These are phyloP conservation scores for Vimba vimba DNA, from an alignment of 2,113 vertebrate species.

Conservation along the genomic window DNA sequence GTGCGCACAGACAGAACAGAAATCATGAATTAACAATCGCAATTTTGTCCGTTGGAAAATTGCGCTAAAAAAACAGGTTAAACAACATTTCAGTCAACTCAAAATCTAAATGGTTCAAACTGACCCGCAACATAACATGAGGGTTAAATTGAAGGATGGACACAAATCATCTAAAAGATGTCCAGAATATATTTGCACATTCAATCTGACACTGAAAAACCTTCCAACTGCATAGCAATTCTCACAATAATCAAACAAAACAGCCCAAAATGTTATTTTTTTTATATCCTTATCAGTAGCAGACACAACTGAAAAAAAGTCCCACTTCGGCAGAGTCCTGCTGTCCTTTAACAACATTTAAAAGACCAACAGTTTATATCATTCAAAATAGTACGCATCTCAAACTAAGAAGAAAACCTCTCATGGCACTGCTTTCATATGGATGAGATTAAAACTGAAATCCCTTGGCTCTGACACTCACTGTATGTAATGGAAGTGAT, in stretches of 20 bases:
- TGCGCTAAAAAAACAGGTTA: too few relatives aligned
- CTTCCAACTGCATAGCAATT: background rate
- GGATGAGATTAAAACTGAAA: slow-evolving; percentile 33
- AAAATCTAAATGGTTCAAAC: too few relatives aligned
- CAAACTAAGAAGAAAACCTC: slow-evolving; percentile 43
- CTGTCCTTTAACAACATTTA: background rate
- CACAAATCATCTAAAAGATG: too few relatives aligned
- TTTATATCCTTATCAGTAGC: background rate
- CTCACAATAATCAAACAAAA: background rate
- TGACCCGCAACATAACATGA: too few relatives aligned
- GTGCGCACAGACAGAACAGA: too few relatives aligned
- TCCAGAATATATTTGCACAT: background rate
- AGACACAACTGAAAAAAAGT: background rate
- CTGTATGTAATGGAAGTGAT: slow-evolving; percentile 29
- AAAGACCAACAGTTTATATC: slow-evolving; percentile 14
- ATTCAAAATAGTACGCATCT: background rate
- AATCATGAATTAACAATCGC: too few relatives aligned
- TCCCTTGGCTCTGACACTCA: slow-evolving; percentile 18
- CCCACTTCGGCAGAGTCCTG: too few relatives aligned
- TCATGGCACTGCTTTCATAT: slow-evolving; percentile 28
- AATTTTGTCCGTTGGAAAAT: too few relatives aligned
- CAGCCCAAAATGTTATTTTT: background rate
- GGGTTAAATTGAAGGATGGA: too few relatives aligned
- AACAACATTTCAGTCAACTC: too few relatives aligned
- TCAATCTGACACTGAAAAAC: background rate